Evolutionary conservation across 1,140 invertebrate genomes (phyloP), one percentile per base, ranked within the genome.

Genomic region (Cotesia chilonis): DNA sequence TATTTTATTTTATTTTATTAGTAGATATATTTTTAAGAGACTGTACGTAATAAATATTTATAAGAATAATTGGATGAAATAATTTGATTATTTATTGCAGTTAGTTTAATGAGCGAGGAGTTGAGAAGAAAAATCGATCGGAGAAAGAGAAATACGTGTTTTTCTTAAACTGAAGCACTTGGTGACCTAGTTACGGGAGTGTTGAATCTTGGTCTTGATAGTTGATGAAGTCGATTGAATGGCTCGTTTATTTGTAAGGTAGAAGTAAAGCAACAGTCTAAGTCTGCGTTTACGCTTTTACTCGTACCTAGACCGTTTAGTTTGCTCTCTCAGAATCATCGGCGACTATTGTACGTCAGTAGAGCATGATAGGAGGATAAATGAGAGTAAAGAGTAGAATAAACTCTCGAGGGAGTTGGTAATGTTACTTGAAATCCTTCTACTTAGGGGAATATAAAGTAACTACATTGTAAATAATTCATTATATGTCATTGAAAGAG

Each of bases 141-240:
- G 41, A 47, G 41, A 47, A 47, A 47, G 41, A 47, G 41, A 47
- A 47, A 47, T 47, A 47, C 41, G 41, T 47, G 17, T 28, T 28
- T 28, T 28, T 28, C 57, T 20, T 20, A 9, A 68, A 51, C 4
- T 47, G 64, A 66, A 66, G 41, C 64, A 66, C 64, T 66, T 28
- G 35, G 55, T 68, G 67, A 68, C 67, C 67, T 54, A 68, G 52
- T 68, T 57, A 12, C 67, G 28, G 28, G n/a, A 63, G 35, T 36
- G 12, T 5, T 37, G 12, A 36, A 28, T 63, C 60, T 12, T 14
- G 28, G n/a, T 17, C 41, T 47, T 47, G 41, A 47, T 47, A 47
- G 6, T 59, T 20, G 17, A 59, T 59, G 20, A 10, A 59, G 57
- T 59, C 57, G 57, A 59, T 59, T 59, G 57, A 20, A 59, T 47